Conservation (phyloP, 2,888 invertebrate genomes). For the Eudemis profundana region DNA sequence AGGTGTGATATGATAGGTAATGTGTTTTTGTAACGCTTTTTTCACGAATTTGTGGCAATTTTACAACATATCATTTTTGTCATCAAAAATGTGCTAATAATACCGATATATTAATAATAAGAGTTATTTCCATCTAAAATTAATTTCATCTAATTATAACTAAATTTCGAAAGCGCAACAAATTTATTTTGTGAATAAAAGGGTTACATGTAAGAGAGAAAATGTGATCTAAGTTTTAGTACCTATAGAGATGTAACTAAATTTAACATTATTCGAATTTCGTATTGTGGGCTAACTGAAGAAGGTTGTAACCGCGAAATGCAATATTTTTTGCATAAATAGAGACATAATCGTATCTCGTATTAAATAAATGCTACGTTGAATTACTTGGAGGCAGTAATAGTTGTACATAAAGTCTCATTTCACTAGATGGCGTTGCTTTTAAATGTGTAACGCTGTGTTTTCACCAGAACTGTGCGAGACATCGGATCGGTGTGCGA, state of each 20-base stretch:
- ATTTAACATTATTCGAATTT: constrained; percentile 36
- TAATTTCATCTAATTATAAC: too few species aligned
- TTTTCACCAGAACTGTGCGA: too few species aligned
- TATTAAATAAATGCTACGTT: neutral
- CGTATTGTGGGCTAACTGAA: constrained; percentile 29
- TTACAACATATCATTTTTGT: neutral
- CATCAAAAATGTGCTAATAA: neutral
- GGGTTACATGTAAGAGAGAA: constrained; percentile 49
- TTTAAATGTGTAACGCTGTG: neutral
- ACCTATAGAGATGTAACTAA: constrained; percentile 36
- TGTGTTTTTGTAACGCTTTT: constrained; percentile 10
- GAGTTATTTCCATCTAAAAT: too few species aligned
- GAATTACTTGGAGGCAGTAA: neutral
- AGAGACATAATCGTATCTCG: constrained; percentile 17
- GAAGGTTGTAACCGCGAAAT: constrained; percentile 25
- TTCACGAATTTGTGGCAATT: neutral
- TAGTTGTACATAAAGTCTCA: constrained; percentile 4
- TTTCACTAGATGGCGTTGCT: constrained; percentile 15
- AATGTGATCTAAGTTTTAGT: constrained; percentile 43
- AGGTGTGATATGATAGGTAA: constrained; percentile 72
- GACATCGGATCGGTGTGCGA: too few species aligned
- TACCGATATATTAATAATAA: too few species aligned
- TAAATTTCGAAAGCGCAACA: too few species aligned
- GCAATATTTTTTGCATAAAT: constrained; percentile 18
- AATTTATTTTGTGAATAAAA: constrained; percentile 26